Percentiles rank a stretch among this genome's conserved stretches.
Conservation (phyloP, 2,888 invertebrate genomes). For the Caenorhabditis sp. region DNA sequence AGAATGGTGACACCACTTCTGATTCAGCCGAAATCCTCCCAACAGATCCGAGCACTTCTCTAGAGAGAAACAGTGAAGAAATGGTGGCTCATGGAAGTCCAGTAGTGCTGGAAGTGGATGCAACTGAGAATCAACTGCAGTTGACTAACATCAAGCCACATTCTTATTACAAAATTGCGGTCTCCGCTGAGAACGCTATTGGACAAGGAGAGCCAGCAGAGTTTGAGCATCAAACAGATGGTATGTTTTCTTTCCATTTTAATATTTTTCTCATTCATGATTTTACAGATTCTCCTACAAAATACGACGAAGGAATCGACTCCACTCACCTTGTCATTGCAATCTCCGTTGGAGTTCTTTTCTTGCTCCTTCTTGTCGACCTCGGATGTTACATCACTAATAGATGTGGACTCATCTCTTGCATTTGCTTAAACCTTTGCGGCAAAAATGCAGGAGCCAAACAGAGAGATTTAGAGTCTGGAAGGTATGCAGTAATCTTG, state of each 20-base stretch:
- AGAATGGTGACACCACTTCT: neutral
- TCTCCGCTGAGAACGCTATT: constrained; percentile 91
- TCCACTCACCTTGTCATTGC: constrained; percentile 9
- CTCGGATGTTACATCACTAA: constrained; percentile 89
- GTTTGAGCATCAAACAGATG: constrained; percentile 86
- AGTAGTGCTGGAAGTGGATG: constrained; percentile 43
- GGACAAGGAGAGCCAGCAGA: constrained; percentile 90
- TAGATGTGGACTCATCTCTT: constrained; percentile 85
- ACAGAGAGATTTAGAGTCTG: constrained; percentile 68
- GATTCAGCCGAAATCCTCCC: constrained; percentile 37
- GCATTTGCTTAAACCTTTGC: constrained; percentile 80
- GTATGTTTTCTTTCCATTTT: constrained; percentile 14
- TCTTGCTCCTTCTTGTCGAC: constrained; percentile 89
- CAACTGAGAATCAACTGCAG: constrained; percentile 63
- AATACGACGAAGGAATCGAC: constrained; percentile 29
- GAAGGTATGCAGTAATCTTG: constrained; percentile 59
- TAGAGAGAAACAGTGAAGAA: constrained; percentile 17
- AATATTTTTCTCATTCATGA: too few species aligned
- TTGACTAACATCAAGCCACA: constrained; percentile 87
- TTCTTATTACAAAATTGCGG: constrained; percentile 90
- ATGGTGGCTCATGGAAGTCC: constrained; percentile 31
- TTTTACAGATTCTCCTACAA: constrained; percentile 51
- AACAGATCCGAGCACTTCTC: constrained; percentile 25
- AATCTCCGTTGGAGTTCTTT: constrained; percentile 85
- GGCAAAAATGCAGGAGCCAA: constrained; percentile 64